Conservation (phyloP, 2,888 invertebrate species). For the Cephus runcator region DNA sequence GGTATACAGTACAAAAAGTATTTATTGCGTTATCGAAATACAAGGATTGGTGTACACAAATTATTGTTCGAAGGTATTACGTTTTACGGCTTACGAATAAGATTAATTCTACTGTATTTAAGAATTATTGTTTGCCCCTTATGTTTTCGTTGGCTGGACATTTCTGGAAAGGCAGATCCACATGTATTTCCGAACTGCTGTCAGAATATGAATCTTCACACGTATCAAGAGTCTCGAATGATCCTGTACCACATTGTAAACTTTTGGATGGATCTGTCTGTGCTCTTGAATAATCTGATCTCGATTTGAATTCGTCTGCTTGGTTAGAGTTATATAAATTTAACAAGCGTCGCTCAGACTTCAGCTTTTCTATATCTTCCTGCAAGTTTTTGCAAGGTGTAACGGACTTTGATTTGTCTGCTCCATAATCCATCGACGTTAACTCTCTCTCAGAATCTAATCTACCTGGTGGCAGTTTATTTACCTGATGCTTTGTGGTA, state of each 20-base stretch:
- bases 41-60: not conserved
- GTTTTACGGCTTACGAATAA: not conserved
- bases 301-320: not conserved
- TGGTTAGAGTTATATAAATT: conserved; percentile 31
- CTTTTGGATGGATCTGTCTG: not conserved
- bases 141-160: not conserved
- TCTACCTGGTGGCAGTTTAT: not conserved
- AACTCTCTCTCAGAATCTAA: not conserved
- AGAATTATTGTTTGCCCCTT: not conserved
- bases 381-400: not conserved
- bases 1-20: not conserved
- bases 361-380: not conserved
- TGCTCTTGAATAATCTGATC: not conserved
- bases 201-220: not conserved
- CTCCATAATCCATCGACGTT: not conserved
- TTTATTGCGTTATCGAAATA: conserved; percentile 24
- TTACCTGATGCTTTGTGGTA: not conserved
- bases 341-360: not conserved
- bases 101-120: not conserved
- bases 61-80: conserved; percentile 4
- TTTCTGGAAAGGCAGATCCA: not conserved
- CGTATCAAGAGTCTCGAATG: not conserved
- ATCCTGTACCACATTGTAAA: not conserved
- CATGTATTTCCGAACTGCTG: not conserved
- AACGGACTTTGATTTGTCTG: not conserved